A percentile compares a stretch with the other conserved stretches of the same genome.
Evolutionary conservation across 2,113 vertebrate genomes (phyloP).

Genomic region (Lipophrys pholis): DNA sequence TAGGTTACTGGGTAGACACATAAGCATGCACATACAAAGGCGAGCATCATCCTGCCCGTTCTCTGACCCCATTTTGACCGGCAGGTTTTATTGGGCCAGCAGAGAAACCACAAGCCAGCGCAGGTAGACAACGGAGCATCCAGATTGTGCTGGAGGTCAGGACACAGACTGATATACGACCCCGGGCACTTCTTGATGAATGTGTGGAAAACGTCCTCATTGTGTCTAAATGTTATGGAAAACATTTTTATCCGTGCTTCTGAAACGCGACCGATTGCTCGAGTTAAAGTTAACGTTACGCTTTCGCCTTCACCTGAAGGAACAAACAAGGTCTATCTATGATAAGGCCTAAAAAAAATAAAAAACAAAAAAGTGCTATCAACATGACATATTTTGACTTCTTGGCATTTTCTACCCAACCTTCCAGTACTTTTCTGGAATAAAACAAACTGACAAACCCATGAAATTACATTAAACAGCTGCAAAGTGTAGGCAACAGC

Average conservation of each 20-base stretch:
- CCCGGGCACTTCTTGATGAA: neutral
- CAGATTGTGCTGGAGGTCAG: slow-evolving; percentile 7
- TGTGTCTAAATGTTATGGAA: slow-evolving; percentile 1
- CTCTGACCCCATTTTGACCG: slow-evolving; percentile 61
- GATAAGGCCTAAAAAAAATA: neutral
- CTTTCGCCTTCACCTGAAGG: neutral
- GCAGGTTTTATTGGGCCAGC: slow-evolving; percentile 21
- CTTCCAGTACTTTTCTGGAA: neutral
- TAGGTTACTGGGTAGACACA: slow-evolving; percentile 56
- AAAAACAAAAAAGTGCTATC: neutral
- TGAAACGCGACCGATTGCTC: neutral
- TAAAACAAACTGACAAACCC: slow-evolving; percentile 21
- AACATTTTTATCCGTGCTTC: neutral
- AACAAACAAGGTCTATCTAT: neutral
- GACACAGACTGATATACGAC: neutral
- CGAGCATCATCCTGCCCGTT: slow-evolving; percentile 44
- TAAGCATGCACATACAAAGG: slow-evolving; percentile 30
- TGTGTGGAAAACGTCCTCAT: slow-evolving; percentile 41
- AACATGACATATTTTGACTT: neutral
- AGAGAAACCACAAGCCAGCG: slow-evolving; percentile 1
- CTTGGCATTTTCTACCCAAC: neutral
- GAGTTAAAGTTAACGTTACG: neutral
- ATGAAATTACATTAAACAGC: slow-evolving; percentile 14
- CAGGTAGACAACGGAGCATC: slow-evolving; percentile 24
- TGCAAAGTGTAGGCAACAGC: slow-evolving; percentile 10